Percentiles rank a stretch among this genome's conserved stretches.
phyloP scores from a whole-genome alignment of 2,888 invertebrate species.

The Volucella bombylans region DNA sequence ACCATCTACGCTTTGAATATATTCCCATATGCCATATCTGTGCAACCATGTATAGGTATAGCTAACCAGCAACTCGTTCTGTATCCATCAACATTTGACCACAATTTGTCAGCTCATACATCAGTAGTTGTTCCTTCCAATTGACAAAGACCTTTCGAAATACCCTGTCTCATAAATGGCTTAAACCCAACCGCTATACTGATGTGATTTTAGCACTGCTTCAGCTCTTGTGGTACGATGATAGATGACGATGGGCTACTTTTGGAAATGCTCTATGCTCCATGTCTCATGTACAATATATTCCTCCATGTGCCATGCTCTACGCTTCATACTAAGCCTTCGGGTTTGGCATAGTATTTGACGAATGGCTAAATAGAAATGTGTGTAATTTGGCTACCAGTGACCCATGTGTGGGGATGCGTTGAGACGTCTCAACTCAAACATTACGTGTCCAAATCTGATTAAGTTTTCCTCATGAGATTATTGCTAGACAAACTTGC shows the following conservation, averaged over 20 bases:
- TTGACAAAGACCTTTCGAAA: slow-evolving; percentile 70
- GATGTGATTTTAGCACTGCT: slow-evolving; percentile 69
- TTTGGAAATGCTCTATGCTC: slow-evolving; percentile 13
- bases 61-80: neutral
- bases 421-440: slow-evolving; percentile 50
- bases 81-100: slow-evolving; percentile 69
- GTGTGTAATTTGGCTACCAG: slow-evolving; percentile 51
- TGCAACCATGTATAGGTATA: no score
- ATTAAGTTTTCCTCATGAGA: slow-evolving; percentile 61
- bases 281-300: no score
- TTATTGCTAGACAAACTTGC: slow-evolving; percentile 56
- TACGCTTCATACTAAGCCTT: slow-evolving; percentile 1
- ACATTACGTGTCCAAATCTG: slow-evolving; percentile 64
- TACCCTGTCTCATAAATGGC: slow-evolving; percentile 73
- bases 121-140: slow-evolving; percentile 67
- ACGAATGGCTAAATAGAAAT: slow-evolving; percentile 63
- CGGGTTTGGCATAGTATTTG: slow-evolving; percentile 39
- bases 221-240: slow-evolving; percentile 62
- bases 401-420: slow-evolving; percentile 58
- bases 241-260: slow-evolving; percentile 61
- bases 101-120: slow-evolving; percentile 73
- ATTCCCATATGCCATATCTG: neutral
- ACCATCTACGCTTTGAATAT: slow-evolving; percentile 38
- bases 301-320: no score
- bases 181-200: slow-evolving; percentile 67